Evolutionary conservation across 1,140 invertebrate genomes (phyloP), one percentile per base, ranked within the genome.

Genomic region (Diabrotica undecimpunctata): DNA sequence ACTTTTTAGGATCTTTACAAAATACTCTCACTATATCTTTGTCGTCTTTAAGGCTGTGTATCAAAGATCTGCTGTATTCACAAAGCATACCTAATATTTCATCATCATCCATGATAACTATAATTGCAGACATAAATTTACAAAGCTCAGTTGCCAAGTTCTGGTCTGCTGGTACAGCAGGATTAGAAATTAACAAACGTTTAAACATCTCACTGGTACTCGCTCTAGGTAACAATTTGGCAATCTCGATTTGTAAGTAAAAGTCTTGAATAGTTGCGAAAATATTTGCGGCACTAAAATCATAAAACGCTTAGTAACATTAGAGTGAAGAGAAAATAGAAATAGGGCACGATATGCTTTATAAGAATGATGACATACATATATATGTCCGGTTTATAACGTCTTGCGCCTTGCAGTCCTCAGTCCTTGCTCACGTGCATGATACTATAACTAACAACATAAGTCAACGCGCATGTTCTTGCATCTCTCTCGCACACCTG

Each of bases 101-200:
- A 12, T 54, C 61, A 13, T 62, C 51, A 9, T 36, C 53, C 3
- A 62, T 54, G 36, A 13, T 35, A 13, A 35, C 11, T 14, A 62
- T 14, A 11, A 38, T 11, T 9, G 12, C n/a, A 7, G 61, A 54
- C 61, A 62, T 62, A 35, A 62, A 62, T 41, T 54, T 11, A 12
- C 61, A 62, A 2, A 62, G 13, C n/a, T 54, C 38, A 12, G 13
- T 36, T 6, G 61, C 51, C 11, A 25, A 12, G 7, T 54, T 12
- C 12, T 39, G 13, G 9, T 54, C 53, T 41, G 54, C 61, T 10
- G 61, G 61, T 53, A 62, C 52, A 13, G 25, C 61, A 8, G 61
- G 61, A 41, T 62, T 54, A 13, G 36, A 38, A 12, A 62, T 46
- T 5, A 62, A 25, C 14, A 62, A 12, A 6, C 53, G 35, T 25